Evolutionary conservation across 2,113 vertebrate genomes (phyloP), one percentile per base, ranked within the genome.

Genomic region (Heloderma charlesbogerti): DNA sequence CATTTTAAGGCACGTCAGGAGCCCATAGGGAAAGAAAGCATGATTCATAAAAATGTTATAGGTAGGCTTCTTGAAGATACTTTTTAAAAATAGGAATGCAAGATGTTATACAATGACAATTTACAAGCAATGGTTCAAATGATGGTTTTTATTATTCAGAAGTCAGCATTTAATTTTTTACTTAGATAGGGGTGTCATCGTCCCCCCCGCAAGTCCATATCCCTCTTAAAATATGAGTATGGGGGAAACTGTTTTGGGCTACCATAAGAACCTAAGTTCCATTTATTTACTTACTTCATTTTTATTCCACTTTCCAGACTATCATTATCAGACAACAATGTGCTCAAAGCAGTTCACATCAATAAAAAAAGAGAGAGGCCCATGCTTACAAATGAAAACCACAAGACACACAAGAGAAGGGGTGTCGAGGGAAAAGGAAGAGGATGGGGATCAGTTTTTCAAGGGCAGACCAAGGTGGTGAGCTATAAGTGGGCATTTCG

Each of bases 61-160:
- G 97, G 92, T 93, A 95, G 94, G 94, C 97, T 95, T 94, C 88
- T 95, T 94, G 89, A 93, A 88, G 91, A 95, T 93, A 94, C 93
- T 96, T 85, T 20, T 93, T 87, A 78, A 74, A 91, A 12, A 83
- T 88, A 43, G 57, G 37, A 94, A 90, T 54, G 67, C 88, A 88
- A 93, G 34, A 66, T 31, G 84, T 86, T 90, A 93, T 86, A 90
- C 81, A 91, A 88, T 10, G 31, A 77, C 60, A 86, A 45, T 84
- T 67, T 87, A 43, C 10, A 91, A 84, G 79, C 69, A 45, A 37
- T 22, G 29, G 10, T 31, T 67, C 31, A 22, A 0, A 0, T 4
- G 0, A 54, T 69, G 85, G 20, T 12, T 37, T 37, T 57, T 63
- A 34, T 78, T 20, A 45, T 2, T 88, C 15, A 29, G 74, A 75